Evolutionary conservation across 2,797 vertebrate species (phyloP).

Genomic region (Ambastaia sidthimunki): DNA sequence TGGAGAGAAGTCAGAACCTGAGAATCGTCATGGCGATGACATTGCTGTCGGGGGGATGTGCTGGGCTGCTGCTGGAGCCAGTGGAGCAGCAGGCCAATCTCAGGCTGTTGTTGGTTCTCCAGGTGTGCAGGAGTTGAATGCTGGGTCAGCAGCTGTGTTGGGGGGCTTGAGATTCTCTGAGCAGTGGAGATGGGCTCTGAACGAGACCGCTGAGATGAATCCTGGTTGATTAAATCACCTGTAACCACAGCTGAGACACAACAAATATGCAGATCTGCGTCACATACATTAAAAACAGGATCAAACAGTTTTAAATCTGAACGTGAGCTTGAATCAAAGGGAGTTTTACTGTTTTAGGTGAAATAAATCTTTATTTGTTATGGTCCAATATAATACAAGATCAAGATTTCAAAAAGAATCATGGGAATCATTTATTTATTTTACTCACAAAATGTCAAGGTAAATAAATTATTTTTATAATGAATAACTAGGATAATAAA

Average conservation of each 20-base stretch:
- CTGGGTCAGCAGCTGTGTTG: conserved; percentile 66
- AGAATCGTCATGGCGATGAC: conserved; percentile 63
- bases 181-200: conserved; percentile 76
- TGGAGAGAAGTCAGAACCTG: conserved; percentile 59
- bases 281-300: conserved; percentile 38
- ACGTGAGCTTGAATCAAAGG: background rate
- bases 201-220: conserved; percentile 80
- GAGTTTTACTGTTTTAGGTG: too few relatives aligned
- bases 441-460: too few relatives aligned
- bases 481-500: too few relatives aligned
- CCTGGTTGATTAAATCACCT: conserved; percentile 87
- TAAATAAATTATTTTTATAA: too few relatives aligned
- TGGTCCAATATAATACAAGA: too few relatives aligned
- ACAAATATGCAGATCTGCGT: background rate
- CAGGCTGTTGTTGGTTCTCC: conserved; percentile 35
- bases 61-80: conserved; percentile 42
- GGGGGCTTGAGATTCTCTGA: conserved; percentile 85
- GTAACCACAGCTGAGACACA: conserved; percentile 72
- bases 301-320: too few relatives aligned
- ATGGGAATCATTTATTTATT: too few relatives aligned
- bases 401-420: too few relatives aligned
- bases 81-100: conserved; percentile 40
- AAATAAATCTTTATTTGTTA: too few relatives aligned
- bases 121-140: conserved; percentile 30
- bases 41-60: conserved; percentile 49